Evolutionary conservation across 2,888 invertebrate species (phyloP), one percentile per base, ranked within the genome.

Genomic region (Patella depressa): DNA sequence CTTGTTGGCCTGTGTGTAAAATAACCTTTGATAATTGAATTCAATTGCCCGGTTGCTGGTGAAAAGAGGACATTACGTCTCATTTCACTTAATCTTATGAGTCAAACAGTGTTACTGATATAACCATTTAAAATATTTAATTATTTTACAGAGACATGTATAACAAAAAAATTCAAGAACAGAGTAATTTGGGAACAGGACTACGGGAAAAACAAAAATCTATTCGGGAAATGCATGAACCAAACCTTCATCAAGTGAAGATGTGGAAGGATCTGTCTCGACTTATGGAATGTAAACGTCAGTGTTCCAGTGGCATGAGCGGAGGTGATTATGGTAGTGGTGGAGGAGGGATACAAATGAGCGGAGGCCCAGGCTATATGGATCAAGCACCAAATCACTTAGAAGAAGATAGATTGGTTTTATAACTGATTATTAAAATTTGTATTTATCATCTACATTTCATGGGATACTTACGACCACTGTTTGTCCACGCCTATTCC

Each of bases 111-210:
- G 45, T 45, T 45, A 45, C 45, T 45, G 9, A 0, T 45, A 45
- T 45, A 45, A 0, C 9, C 45, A 45, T 45, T 45, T 7, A 45
- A 45, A 45, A 45, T 45, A 45, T 45, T 45, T 45, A 45, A 9
- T 9, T 74, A 75, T 65, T 93, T 34, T 92, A 90, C 91, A 94
- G 95, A 91, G 95, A 95, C 83, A 92, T 93, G 82, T 92, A 95
- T 86, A 93, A 93, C 85, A 92, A 93, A 82, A 94, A 94, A 87
- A 94, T 95, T 73, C 91, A 92, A 76, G 94, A 95, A 84, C 93
- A 94, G 86, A 94, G 95, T 89, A 93, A 92, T 81, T 83, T 92
- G 19, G 92, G 92, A 17, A 92, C 92, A 77, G 87, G 90, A 72
- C 84, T 92, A 72, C 83, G 91, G 24, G 92, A 92, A 79, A 90